Evolutionary conservation across 2,797 vertebrate species (phyloP), one percentile per base, ranked within the genome.

Genomic region (Australoheros facetus): DNA sequence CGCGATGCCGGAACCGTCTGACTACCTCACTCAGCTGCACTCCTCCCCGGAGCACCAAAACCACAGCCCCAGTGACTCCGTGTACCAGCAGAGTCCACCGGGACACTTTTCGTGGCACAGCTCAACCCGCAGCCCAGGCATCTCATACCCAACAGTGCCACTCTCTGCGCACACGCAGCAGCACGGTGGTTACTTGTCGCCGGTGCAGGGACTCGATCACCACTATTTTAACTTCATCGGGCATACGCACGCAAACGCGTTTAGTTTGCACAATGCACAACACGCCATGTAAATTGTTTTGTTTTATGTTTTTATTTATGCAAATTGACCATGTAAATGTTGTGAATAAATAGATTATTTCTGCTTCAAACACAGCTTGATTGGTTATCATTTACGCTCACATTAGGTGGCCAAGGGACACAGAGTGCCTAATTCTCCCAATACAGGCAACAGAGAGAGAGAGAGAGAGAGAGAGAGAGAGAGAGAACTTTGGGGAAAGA

Each of bases 191-290:
- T 98, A 98, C 93, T 90, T 98, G 88, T 95, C 97, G 26, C 96
- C 96, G 0, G 96, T 97, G 84, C 97, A 97, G 88, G 96, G 97
- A 88, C 96, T 97, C 77, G 97, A 97, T 89, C 96, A 97, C 72
- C 98, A 97, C 87, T 99, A 98, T 88, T 95, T 99, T 90, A 97
- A 97, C 93, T 95, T 99, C 30, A 93, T 99, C 71, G 96, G 97
- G 21, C 98, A 98, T 88, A 93, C 97, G 12, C 97, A 98, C 86
- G 93, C 97, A 17, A 97, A 95, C 80, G 92, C 96, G 23, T 97
- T 98, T 57, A 96, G 95, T 88, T 92, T 99, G 88, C 97, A 98
- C 93, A 94, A 95, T 32, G 94, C 97, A 53, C 97, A 98, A 85
- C 97, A 97, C 4, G 93, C 95, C 76, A 89, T 96, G 93, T 96